Evolutionary conservation across 2,113 vertebrate species (phyloP).

Genomic region (Caretta caretta): DNA sequence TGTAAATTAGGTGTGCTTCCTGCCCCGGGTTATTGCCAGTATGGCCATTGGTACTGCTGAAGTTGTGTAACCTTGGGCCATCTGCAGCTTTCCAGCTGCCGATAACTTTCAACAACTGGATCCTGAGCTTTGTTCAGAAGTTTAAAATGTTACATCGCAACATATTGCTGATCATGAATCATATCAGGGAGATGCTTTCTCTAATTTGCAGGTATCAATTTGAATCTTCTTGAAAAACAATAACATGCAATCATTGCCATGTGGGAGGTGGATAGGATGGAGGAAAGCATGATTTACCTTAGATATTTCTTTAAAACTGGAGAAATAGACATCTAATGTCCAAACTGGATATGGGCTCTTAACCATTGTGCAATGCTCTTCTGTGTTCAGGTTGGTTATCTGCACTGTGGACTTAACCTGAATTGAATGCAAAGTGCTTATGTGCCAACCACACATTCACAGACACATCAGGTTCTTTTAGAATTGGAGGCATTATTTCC

Average conservation of each 20-base stretch:
- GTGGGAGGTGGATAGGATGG: background rate
- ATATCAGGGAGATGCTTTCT: background rate
- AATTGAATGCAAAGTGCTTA: background rate
- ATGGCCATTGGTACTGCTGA: background rate
- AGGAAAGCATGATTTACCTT: background rate
- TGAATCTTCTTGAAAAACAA: background rate
- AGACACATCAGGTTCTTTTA: background rate
- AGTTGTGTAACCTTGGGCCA: background rate
- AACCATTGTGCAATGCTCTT: background rate
- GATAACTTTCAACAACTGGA: background rate
- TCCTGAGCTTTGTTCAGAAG: background rate
- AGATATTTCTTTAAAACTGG: background rate
- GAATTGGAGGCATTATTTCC: background rate
- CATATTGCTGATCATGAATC: background rate
- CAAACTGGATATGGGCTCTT: background rate
- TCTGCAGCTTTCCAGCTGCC: background rate
- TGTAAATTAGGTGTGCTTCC: rapidly evolving
- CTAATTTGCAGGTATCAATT: background rate
- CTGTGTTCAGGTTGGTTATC: background rate
- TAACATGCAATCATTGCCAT: background rate
- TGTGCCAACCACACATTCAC: background rate
- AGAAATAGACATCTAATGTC: background rate
- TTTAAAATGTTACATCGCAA: background rate
- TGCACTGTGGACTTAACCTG: background rate
- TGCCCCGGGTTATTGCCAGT: background rate